These are phyloP conservation scores for Vipera latastei DNA, from an alignment of 2,797 vertebrate genomes.

Conservation along the genomic window DNA sequence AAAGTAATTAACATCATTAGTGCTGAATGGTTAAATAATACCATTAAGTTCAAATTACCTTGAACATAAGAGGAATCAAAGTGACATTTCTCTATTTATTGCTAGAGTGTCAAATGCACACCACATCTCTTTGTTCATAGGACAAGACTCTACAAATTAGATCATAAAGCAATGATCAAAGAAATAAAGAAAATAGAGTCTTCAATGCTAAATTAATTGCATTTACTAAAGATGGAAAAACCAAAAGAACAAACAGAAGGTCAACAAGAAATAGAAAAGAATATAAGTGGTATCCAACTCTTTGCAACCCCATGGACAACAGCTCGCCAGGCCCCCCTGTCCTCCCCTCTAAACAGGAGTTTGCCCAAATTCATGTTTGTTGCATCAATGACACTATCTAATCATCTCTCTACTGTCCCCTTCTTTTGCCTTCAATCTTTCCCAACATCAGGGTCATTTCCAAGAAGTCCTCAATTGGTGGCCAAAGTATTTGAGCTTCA, in stretches of 20 bases:
- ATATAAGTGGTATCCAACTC: neutral
- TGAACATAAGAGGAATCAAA: neutral
- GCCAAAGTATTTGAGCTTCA: neutral
- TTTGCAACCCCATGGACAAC: neutral
- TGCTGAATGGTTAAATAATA: neutral
- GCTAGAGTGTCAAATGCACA: neutral
- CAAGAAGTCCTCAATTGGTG: neutral
- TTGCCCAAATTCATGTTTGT: neutral
- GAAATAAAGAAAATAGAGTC: neutral
- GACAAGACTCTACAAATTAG: slow-evolving; percentile 45
- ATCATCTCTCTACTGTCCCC: neutral
- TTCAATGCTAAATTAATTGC: slow-evolving; percentile 31
- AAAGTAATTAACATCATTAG: neutral
- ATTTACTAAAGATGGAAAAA: slow-evolving; percentile 33
- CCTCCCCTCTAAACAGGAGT: neutral
- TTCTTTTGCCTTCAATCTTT: neutral
- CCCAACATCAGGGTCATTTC: neutral
- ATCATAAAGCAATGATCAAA: slow-evolving; percentile 44
- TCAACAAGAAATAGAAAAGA: neutral
- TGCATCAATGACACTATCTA: neutral
- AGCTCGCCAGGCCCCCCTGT: neutral
- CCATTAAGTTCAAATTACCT: neutral
- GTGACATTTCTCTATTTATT: neutral
- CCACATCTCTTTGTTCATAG: slow-evolving; percentile 27
- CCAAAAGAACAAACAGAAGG: neutral